Conservation (phyloP, 2,888 invertebrate genomes). For the Adineta ricciae region DNA sequence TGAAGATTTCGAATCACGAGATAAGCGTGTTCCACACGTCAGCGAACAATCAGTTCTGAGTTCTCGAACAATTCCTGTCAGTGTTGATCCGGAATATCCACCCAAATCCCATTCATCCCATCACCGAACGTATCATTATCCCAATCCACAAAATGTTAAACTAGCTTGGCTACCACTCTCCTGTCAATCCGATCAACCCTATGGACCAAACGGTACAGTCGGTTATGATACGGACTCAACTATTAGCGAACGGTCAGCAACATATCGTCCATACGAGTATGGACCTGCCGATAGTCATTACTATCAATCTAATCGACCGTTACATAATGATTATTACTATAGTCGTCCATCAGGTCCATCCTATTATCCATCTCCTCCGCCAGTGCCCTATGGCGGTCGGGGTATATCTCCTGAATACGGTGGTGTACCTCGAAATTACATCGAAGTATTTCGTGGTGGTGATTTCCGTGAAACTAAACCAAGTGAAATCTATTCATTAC, state of each 20-base stretch:
- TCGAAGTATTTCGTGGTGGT: conserved; percentile 22
- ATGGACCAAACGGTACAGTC: not conserved
- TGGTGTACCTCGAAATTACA: not conserved
- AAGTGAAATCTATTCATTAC: conserved; percentile 7
- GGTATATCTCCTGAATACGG: conserved; percentile 12
- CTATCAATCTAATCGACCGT: not conserved
- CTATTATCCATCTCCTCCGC: not conserved
- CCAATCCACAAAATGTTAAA: not conserved
- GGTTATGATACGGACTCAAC: not conserved
- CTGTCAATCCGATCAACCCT: not conserved
- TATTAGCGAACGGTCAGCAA: not conserved
- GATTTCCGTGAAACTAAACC: conserved; percentile 15
- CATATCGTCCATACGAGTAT: not conserved
- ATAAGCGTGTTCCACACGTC: conserved; percentile 6
- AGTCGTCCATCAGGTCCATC: not conserved
- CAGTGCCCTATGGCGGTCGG: not conserved
- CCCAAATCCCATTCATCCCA: not conserved
- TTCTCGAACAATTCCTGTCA: not conserved
- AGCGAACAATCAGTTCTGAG: not conserved
- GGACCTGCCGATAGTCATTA: not conserved
- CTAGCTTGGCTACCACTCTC: conserved; percentile 11
- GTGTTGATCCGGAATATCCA: not conserved
- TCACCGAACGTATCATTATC: not conserved
- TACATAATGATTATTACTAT: not conserved
- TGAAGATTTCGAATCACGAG: not conserved